Evolutionary conservation across 1,140 invertebrate genomes (phyloP).

Genomic region (Psilanteris sp.): DNA sequence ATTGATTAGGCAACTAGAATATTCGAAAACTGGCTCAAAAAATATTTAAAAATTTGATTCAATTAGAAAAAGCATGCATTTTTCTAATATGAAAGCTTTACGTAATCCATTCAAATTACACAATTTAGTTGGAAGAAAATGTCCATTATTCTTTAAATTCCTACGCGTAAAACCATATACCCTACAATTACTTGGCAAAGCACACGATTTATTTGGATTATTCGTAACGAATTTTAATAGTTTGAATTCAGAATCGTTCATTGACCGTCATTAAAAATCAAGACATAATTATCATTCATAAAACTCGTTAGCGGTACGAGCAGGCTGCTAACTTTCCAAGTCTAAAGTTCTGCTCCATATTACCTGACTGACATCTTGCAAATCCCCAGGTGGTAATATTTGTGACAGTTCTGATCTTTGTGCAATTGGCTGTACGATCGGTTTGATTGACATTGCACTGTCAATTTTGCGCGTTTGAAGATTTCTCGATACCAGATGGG

Average conservation of each 20-base stretch:
- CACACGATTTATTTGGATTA: too few relatives aligned
- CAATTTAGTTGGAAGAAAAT: too few relatives aligned
- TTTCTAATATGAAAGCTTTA: too few relatives aligned
- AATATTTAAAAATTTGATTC: too few relatives aligned
- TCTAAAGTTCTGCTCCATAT: conserved; percentile 17
- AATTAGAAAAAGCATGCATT: too few relatives aligned
- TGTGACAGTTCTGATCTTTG: conserved; percentile 1
- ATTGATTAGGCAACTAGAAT: too few relatives aligned
- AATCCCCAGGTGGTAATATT: conserved; percentile 4
- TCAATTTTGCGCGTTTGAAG: conserved; percentile 3
- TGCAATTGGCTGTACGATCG: conserved; percentile 1
- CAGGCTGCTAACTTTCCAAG: background rate
- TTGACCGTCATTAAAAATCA: background rate
- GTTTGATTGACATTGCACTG: background rate
- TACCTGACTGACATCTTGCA: conserved; percentile 21
- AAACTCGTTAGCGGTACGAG: conserved; percentile 8
- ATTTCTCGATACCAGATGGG: conserved; percentile 50
- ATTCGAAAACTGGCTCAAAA: too few relatives aligned
- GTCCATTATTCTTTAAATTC: too few relatives aligned
- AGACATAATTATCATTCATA: conserved; percentile 8
- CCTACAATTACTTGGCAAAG: too few relatives aligned
- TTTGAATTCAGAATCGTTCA: conserved; percentile 12
- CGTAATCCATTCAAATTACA: too few relatives aligned
- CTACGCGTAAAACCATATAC: too few relatives aligned
- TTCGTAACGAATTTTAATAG: too few relatives aligned